These are phyloP conservation scores for Acanthochromis polyacanthus DNA, from an alignment of 2,113 vertebrate species.

Conservation along the genomic window DNA sequence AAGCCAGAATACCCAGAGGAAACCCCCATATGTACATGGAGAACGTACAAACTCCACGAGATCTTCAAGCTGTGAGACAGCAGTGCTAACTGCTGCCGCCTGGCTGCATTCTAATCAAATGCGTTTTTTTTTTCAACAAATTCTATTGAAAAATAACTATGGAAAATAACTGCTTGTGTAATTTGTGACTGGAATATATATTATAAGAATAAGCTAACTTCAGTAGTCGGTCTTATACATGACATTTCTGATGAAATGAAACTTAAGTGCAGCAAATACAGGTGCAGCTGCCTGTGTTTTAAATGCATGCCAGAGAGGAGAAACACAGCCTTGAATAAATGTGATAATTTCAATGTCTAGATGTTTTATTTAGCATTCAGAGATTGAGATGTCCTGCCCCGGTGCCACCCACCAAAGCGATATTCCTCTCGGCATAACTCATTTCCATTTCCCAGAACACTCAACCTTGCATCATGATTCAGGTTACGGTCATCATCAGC, in stretches of 20 bases:
- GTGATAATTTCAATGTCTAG: background rate
- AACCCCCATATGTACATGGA: too few relatives aligned
- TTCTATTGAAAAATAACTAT: background rate
- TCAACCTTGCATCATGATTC: slow-evolving; percentile 11
- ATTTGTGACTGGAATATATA: background rate
- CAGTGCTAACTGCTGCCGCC: too few relatives aligned
- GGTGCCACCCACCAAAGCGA: background rate
- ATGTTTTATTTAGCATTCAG: slow-evolving; percentile 8
- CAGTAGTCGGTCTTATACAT: too few relatives aligned
- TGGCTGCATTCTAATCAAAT: background rate
- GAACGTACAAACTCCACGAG: too few relatives aligned
- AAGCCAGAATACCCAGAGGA: too few relatives aligned
- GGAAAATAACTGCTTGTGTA: background rate
- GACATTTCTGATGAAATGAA: too few relatives aligned
- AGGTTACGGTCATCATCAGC: slow-evolving; percentile 7
- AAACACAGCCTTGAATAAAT: background rate
- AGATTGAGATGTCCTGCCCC: background rate
- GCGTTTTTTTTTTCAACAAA: too few relatives aligned
- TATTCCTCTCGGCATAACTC: background rate
- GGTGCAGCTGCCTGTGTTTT: background rate
- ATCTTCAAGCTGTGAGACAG: too few relatives aligned
- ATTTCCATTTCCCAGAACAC: slow-evolving; percentile 7
- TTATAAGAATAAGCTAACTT: too few relatives aligned
- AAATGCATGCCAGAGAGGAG: background rate
- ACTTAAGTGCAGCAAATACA: background rate